phyloP scores from a whole-genome alignment of 2,113 vertebrate species.

The Sinosuthora webbiana region DNA sequence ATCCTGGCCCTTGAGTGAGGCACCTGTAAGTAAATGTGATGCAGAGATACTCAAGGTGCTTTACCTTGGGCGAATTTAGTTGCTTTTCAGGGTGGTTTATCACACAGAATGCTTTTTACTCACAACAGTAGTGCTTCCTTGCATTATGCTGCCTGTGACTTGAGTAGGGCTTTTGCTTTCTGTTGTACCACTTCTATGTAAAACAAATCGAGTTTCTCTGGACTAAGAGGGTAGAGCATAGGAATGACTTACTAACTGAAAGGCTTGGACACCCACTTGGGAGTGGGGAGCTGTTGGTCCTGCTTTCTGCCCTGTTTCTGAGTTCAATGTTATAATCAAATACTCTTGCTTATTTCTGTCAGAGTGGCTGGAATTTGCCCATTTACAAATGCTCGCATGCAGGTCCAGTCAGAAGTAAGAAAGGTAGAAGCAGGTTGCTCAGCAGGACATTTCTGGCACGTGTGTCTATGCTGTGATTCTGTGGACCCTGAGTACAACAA shows the following conservation, averaged over 20 bases:
- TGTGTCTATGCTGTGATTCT: background rate
- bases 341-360: background rate
- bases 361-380: background rate
- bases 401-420: background rate
- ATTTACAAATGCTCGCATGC: background rate
- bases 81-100: background rate
- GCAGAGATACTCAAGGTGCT: background rate
- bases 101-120: background rate
- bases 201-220: background rate
- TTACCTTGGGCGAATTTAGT: background rate
- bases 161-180: background rate
- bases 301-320: background rate
- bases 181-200: background rate
- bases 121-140: background rate
- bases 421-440: background rate
- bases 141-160: background rate
- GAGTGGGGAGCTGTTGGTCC: background rate
- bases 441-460: background rate
- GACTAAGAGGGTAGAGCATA: background rate
- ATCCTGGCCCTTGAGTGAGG: background rate
- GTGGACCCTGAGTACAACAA: background rate
- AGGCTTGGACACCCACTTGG: background rate
- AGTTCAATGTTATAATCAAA: background rate
- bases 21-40: background rate
- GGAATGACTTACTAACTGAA: background rate